Evolutionary conservation across 2,797 vertebrate genomes (phyloP).

Genomic region (Martes flavigula): DNA sequence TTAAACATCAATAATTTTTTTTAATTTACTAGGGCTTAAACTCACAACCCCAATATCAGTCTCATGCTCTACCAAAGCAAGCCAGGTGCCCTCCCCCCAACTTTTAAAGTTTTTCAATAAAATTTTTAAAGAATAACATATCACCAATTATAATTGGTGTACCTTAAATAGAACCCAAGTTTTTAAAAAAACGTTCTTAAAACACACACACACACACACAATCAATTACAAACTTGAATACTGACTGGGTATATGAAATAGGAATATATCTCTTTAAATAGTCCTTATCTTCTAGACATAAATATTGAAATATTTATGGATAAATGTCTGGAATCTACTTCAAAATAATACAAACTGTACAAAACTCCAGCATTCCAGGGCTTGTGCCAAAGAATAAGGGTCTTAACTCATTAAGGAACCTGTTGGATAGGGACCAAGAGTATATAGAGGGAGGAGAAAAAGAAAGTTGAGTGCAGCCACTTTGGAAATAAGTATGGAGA

Average conservation of each 20-base stretch:
- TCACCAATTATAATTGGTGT: background rate
- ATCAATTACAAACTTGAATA: background rate
- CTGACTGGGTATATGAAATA: background rate
- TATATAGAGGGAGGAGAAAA: background rate
- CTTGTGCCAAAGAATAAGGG: background rate
- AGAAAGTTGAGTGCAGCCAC: background rate
- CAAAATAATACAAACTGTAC: background rate
- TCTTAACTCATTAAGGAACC: background rate
- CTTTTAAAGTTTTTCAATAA: background rate
- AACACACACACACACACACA: background rate
- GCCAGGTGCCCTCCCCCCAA: background rate
- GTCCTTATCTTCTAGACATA: background rate
- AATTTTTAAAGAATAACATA: background rate
- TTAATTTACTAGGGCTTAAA: background rate
- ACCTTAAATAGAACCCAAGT: background rate
- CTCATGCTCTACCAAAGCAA: background rate
- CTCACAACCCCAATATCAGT: background rate
- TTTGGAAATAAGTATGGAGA: background rate
- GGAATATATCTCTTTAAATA: background rate
- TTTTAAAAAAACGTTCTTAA: background rate
- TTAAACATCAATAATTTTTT: background rate
- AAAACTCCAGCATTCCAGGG: background rate
- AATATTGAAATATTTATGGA: background rate
- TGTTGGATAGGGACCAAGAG: background rate
- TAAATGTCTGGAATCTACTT: background rate